phyloP scores from a whole-genome alignment of 2,797 vertebrate species.

The Fistularia commersonii region DNA sequence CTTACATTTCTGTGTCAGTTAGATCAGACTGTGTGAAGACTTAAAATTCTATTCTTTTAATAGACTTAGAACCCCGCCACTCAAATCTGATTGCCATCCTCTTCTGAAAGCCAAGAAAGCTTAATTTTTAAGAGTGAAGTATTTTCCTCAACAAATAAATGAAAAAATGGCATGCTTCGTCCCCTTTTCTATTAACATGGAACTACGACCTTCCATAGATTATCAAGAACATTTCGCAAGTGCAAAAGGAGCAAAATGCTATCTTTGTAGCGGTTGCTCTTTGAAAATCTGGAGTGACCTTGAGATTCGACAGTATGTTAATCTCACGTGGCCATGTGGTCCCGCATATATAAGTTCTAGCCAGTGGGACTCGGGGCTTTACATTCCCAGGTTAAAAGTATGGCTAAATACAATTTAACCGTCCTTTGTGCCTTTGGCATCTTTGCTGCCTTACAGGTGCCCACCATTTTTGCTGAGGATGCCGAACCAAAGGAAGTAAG shows the following conservation, averaged over 20 bases:
- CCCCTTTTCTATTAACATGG: too few relatives aligned
- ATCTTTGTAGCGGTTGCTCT: not conserved
- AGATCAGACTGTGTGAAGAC: too few relatives aligned
- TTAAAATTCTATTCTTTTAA: too few relatives aligned
- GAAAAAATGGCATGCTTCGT: too few relatives aligned
- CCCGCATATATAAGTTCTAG: conserved; percentile 8
- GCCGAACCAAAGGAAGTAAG: conserved; percentile 9
- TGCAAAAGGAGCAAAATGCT: conserved; percentile 3
- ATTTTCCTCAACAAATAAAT: too few relatives aligned
- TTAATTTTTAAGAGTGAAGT: too few relatives aligned
- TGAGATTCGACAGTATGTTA: conserved; percentile 13
- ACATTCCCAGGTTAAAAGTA: not conserved
- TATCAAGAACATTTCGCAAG: conserved; percentile 9
- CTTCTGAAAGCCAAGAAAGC: too few relatives aligned
- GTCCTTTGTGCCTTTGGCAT: conserved; percentile 31
- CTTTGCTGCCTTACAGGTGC: conserved; percentile 30
- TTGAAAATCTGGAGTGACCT: conserved; percentile 4
- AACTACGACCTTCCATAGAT: not conserved
- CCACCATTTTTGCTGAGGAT: conserved; percentile 10
- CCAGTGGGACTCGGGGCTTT: not conserved
- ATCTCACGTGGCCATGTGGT: not conserved
- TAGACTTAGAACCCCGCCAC: too few relatives aligned
- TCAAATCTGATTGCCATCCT: too few relatives aligned
- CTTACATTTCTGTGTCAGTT: too few relatives aligned
- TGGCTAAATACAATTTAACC: conserved; percentile 1